A percentile compares a stretch with the other conserved stretches of the same genome.
Conservation (phyloP, 2,113 vertebrate species). For the Cryptomyrus ogoouensis region DNA sequence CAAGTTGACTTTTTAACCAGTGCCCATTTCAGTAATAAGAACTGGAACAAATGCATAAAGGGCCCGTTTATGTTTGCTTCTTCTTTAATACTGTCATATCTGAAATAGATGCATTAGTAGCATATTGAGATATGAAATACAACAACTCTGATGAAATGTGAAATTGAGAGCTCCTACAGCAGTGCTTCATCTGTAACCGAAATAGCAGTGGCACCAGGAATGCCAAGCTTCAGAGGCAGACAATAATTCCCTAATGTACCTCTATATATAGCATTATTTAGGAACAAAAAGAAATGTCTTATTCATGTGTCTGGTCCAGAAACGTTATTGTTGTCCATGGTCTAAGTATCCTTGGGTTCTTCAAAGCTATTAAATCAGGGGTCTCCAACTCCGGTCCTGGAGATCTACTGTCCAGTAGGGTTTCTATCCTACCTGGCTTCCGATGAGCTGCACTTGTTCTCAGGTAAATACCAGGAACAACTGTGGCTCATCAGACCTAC, state of each 20-base stretch:
- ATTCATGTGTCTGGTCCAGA: neutral
- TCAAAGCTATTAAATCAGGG: neutral
- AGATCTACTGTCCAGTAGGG: too few relatives aligned
- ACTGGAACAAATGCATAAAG: neutral
- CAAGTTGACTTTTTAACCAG: neutral
- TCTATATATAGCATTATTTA: neutral
- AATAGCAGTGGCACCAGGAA: neutral
- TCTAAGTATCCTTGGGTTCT: neutral
- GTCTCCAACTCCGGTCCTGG: too few relatives aligned
- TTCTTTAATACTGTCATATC: neutral
- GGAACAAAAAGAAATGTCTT: neutral
- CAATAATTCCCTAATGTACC: neutral
- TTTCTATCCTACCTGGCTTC: too few relatives aligned
- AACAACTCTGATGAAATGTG: neutral
- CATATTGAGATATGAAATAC: neutral
- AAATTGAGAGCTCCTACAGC: neutral
- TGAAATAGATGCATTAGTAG: neutral
- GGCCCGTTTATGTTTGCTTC: neutral
- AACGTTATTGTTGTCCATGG: neutral
- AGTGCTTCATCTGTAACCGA: neutral
- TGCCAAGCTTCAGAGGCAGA: neutral
- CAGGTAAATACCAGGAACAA: too few relatives aligned
- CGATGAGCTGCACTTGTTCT: too few relatives aligned
- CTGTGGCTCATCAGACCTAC: neutral
- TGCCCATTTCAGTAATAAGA: neutral